Conservation (phyloP, 2,797 vertebrate genomes). For the Pseudomugil tenellus region DNA sequence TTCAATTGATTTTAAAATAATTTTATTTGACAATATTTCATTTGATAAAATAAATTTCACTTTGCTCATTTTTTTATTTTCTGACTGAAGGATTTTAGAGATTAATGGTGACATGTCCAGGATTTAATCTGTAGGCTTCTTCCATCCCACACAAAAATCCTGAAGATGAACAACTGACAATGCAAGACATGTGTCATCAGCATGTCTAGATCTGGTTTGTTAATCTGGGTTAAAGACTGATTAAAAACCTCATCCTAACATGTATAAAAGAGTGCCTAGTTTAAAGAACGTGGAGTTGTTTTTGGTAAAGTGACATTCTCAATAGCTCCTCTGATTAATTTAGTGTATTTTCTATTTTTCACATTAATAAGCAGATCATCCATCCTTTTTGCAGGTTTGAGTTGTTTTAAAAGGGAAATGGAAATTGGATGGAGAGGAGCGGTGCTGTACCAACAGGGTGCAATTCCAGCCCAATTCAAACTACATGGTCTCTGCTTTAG, state of each 20-base stretch:
- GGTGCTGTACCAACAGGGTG: slow-evolving; percentile 22
- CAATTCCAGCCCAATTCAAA: slow-evolving; percentile 32
- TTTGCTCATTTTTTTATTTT: neutral
- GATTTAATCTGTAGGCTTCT: neutral
- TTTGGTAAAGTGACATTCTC: slow-evolving; percentile 6
- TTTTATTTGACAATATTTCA: neutral
- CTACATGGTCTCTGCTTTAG: slow-evolving; percentile 56
- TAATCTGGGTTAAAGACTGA: too few species aligned
- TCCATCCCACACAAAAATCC: too few species aligned
- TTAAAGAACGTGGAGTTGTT: neutral
- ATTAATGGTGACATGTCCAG: neutral
- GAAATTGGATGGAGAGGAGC: slow-evolving; percentile 51
- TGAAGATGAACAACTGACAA: neutral
- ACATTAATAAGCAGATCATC: slow-evolving; percentile 29
- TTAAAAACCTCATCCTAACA: neutral
- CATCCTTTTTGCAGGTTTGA: slow-evolving; percentile 53
- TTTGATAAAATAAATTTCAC: too few species aligned
- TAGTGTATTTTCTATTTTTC: slow-evolving; percentile 13
- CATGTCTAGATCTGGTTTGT: too few species aligned
- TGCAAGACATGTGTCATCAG: neutral
- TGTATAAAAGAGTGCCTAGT: neutral
- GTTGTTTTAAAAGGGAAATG: slow-evolving; percentile 54
- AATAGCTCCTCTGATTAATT: neutral
- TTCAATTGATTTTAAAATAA: too few species aligned
- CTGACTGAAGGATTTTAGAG: neutral